A percentile compares a stretch with the other conserved stretches of the same genome.
phyloP scores from a whole-genome alignment of 2,888 invertebrate species.

The Timema podura region DNA sequence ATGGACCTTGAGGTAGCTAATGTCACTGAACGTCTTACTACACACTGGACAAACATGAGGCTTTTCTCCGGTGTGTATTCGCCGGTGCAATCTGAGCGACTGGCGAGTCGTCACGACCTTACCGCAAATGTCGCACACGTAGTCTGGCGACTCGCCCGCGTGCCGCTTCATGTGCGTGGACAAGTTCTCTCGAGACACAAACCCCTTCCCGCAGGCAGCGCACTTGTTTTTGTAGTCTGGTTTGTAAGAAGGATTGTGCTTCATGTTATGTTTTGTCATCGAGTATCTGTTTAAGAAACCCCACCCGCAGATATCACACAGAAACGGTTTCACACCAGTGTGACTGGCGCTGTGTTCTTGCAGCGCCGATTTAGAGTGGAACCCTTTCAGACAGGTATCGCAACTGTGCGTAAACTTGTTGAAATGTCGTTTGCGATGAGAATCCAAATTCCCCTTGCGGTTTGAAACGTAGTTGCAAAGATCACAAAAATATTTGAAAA shows the following conservation, averaged over 20 bases:
- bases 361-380: conserved; percentile 38
- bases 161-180: conserved; percentile 16
- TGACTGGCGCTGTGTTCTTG: conserved; percentile 40
- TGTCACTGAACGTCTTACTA: conserved; percentile 38
- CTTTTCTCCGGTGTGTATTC: conserved; percentile 21
- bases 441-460: conserved; percentile 40
- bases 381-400: conserved; percentile 38
- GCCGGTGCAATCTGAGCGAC: conserved; percentile 18
- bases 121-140: conserved; percentile 30
- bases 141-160: conserved; percentile 14
- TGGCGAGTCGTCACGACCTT: conserved; percentile 34
- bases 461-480: conserved; percentile 39
- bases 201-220: conserved; percentile 27
- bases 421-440: conserved; percentile 38
- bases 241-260: conserved; percentile 22
- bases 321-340: conserved; percentile 27
- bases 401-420: conserved; percentile 39
- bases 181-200: conserved; percentile 35
- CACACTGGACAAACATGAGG: conserved; percentile 31
- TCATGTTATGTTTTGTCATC: conserved; percentile 22
- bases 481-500: conserved; percentile 38
- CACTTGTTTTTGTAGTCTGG: conserved; percentile 28
- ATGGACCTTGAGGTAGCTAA: conserved; percentile 28
- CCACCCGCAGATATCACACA: conserved; percentile 24
- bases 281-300: conserved; percentile 21